Conservation (phyloP, 2,888 invertebrate genomes). For the Emmelina monodactyla region DNA sequence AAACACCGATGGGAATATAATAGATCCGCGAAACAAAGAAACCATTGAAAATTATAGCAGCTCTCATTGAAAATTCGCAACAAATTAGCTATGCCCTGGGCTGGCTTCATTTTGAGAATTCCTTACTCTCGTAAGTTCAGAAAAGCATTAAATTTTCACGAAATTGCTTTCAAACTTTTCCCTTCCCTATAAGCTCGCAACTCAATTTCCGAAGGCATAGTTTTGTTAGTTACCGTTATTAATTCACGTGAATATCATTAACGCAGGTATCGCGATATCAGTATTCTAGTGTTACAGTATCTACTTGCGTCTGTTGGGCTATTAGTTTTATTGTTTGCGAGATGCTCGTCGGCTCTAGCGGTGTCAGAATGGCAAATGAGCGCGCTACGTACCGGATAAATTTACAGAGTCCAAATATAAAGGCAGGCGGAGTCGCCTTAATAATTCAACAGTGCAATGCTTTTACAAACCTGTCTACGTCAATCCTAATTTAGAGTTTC, state of each 20-base stretch:
- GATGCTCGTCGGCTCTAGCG: conserved; percentile 46
- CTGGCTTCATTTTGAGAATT: conserved; percentile 53
- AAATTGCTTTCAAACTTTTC: conserved; percentile 59
- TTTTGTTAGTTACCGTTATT: conserved; percentile 37
- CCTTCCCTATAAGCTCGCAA: conserved; percentile 44
- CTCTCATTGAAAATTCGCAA: conserved; percentile 46
- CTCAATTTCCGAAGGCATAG: conserved; percentile 50
- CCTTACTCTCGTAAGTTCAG: conserved; percentile 52
- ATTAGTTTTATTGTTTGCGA: conserved; percentile 20
- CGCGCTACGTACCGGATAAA: conserved; percentile 37
- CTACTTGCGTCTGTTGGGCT: background rate
- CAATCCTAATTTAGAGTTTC: conserved; percentile 60
- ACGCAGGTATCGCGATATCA: too few species aligned
- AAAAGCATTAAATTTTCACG: conserved; percentile 57
- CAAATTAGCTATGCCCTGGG: conserved; percentile 56
- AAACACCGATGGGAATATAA: too few species aligned
- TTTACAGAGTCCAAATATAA: conserved; percentile 45
- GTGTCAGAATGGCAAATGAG: conserved; percentile 62
- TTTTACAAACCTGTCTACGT: conserved; percentile 65
- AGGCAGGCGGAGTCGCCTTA: conserved; percentile 51
- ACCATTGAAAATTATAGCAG: too few species aligned
- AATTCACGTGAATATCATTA: conserved; percentile 23
- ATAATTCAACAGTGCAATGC: conserved; percentile 67
- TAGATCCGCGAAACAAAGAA: too few species aligned
- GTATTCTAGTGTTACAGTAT: background rate